These are phyloP conservation scores for Hemibagrus wyckioides DNA, from an alignment of 2,113 vertebrate genomes.

Conservation along the genomic window DNA sequence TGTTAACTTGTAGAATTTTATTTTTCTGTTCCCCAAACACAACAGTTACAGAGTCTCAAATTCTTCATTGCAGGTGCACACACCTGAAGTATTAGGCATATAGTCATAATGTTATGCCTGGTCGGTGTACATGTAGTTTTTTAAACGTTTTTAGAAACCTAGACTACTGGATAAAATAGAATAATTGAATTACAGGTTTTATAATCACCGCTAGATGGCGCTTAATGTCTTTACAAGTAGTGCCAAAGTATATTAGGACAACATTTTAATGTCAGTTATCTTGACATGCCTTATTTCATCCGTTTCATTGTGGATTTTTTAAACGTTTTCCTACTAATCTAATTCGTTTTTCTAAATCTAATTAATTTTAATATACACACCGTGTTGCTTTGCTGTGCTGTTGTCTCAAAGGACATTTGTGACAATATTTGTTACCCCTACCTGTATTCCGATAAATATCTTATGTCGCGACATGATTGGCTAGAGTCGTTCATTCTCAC, in stretches of 20 bases:
- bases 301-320: background rate
- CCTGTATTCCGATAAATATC: background rate
- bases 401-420: background rate
- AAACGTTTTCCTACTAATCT: background rate
- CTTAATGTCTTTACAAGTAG: background rate
- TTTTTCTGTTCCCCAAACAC: too few species aligned
- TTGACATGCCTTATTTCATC: background rate
- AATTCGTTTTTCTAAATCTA: background rate
- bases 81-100: too few species aligned
- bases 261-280: background rate
- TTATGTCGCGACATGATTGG: background rate
- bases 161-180: background rate
- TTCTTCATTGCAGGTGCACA: too few species aligned
- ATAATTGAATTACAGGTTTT: background rate
- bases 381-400: background rate
- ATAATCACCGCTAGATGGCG: conserved; percentile 22
- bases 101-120: too few species aligned
- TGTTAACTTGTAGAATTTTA: too few species aligned
- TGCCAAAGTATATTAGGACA: background rate
- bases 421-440: background rate
- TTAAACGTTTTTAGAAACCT: background rate
- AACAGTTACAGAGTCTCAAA: too few species aligned
- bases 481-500: background rate
- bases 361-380: background rate
- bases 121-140: too few species aligned